These are phyloP conservation scores for Hypotaenidia philippensis DNA, from an alignment of 2,797 vertebrate genomes.

Conservation along the genomic window DNA sequence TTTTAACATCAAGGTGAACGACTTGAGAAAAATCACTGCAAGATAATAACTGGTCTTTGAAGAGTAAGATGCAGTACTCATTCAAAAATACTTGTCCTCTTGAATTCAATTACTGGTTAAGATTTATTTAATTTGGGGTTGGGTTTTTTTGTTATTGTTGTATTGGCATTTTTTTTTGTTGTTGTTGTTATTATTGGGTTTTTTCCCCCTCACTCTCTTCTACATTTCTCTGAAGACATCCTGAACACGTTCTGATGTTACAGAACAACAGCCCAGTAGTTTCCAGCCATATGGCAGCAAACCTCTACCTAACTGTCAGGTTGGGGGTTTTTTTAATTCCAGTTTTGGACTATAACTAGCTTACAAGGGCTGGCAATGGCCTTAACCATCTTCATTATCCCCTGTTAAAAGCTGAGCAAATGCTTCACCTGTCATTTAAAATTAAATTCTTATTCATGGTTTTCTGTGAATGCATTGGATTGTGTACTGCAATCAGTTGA, in stretches of 20 bases:
- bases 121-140: not conserved
- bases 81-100: not conserved
- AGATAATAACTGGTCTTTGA: conserved; percentile 15
- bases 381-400: not conserved
- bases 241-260: not conserved
- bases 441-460: not conserved
- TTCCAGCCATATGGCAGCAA: not conserved
- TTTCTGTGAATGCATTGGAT: not conserved
- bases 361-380: not conserved
- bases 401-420: not conserved
- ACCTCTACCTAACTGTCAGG: not conserved
- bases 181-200: not conserved
- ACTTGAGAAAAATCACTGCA: not conserved
- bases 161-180: too few species aligned
- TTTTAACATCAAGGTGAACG: not conserved
- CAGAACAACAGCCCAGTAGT: not conserved
- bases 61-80: not conserved
- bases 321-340: fast-evolving
- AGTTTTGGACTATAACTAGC: not conserved
- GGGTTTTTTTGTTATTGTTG: too few species aligned
- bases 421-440: not conserved
- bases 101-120: conserved; percentile 7
- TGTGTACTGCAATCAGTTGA: not conserved
- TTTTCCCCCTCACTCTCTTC: not conserved
- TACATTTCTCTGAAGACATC: not conserved